Percentiles rank a stretch among this genome's conserved stretches.
phyloP scores from a whole-genome alignment of 2,113 vertebrate species.

The Fulmarus glacialis region DNA sequence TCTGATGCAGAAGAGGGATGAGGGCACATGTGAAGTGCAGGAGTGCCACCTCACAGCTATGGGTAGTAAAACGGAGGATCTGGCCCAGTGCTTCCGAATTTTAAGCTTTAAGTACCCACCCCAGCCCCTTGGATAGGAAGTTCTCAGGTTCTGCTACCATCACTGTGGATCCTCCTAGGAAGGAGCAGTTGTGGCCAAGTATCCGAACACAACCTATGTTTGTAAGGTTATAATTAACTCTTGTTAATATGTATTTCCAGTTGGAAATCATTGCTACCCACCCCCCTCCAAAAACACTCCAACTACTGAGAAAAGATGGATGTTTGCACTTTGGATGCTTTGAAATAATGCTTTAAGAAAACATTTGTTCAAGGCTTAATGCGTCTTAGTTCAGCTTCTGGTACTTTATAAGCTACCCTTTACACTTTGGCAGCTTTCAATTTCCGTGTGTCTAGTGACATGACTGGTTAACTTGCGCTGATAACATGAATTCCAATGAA shows the following conservation, averaged over 20 bases:
- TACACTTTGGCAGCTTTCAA: background rate
- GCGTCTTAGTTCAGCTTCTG: background rate
- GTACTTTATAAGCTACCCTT: background rate
- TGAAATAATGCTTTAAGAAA: background rate
- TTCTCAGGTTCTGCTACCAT: background rate
- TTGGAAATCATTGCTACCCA: background rate
- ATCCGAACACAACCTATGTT: background rate
- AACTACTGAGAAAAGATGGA: background rate
- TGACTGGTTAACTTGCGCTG: background rate
- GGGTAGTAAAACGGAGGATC: background rate
- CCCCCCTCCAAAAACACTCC: background rate
- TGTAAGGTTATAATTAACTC: background rate
- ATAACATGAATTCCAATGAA: accelerated
- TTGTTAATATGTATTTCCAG: background rate
- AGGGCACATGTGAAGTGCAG: background rate
- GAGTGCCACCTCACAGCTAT: background rate
- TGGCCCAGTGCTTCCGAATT: background rate
- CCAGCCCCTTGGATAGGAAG: background rate
- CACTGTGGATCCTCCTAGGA: background rate
- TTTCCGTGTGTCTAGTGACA: background rate
- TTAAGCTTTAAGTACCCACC: background rate
- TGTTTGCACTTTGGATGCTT: background rate
- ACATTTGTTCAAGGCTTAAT: background rate
- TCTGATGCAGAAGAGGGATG: background rate
- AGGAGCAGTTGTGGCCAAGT: background rate